Base-by-base conservation (phyloP, 37 sponge, comb jelly and placozoan genomes). In the Geodia barretti region DNA sequence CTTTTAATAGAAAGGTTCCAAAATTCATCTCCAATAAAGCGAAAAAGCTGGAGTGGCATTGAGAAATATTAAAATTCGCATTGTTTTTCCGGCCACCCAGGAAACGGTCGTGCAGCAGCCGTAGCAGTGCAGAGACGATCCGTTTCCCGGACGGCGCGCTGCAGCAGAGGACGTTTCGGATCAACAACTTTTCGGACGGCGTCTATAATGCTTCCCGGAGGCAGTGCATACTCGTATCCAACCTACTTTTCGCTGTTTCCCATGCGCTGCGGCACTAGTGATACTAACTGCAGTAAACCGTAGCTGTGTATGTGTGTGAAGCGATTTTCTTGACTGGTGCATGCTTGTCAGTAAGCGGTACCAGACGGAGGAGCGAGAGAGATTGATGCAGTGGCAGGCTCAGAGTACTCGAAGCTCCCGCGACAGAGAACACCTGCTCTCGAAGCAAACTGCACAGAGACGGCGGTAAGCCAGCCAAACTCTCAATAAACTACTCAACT, bases 151-250 rank as follows among this genome's bases (percentile, higher is more conserved):
- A 47, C 76, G 9, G 19, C 14, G 47, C n/a, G n/a, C n/a, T n/a
- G n/a, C n/a, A n/a, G n/a, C n/a, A n/a, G n/a, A n/a, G n/a, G n/a
- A n/a, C n/a, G n/a, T n/a, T n/a, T n/a, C n/a, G n/a, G n/a, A n/a
- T n/a, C n/a, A n/a, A n/a, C n/a, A n/a, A n/a, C n/a, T n/a, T n/a
- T n/a, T n/a, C n/a, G n/a, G n/a, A n/a, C n/a, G n/a, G n/a, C n/a
- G n/a, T n/a, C n/a, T n/a, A n/a, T n/a, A n/a, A 42, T n/a, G 36
- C 30, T 76, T 43, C 30, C 32, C 54, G 26, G 24, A 61, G 29
- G 39, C 65, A 26, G 54, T 14, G 92, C 87, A 11, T 91, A 91
- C 47, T 91, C 92, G 92, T 91, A 91, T 91, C 91, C 91, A 72
- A 35, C 5, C 19, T 2, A 25, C 73, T n/a, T 41, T 2, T 68